Base-by-base conservation (phyloP, 1,140 invertebrate genomes). In the Helicoverpa armigera region DNA sequence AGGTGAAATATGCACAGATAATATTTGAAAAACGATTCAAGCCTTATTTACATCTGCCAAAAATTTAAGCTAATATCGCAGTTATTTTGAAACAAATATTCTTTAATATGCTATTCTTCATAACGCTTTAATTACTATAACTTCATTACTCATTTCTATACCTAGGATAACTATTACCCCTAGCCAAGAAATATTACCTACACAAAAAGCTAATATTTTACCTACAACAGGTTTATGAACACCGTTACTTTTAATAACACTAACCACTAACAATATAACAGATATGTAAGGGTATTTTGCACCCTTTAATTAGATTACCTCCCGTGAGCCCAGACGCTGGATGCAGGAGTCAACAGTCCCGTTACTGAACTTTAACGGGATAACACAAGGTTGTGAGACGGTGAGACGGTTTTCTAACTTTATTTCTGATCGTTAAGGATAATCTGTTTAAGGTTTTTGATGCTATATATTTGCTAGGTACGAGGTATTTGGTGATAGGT, bases 381-480 rank as follows among this genome's bases (percentile, higher is more conserved):
- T 69, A 69, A 69, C 65, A 50, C 16, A 50, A 69, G 9, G 9
- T 48, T 61, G 58, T 61, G 13, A 29, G 3, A 63, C 23, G 29
- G 23, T 31, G 29, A 31, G 23, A 14, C n/a, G 54, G 54, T 1
- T 9, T 43, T 16, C 5, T 9, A 61, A 12, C 12, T 12, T 31
- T 13, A 10, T 61, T 23, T 43, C 9, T 50, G 43, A 50, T 23
- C 43, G 23, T 29, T 69, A 23, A 50, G 10, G 16, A 13, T 43
- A 69, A 13, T 13, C 16, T 18, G 16, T 48, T 67, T 11, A 35
- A 1, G 35, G n/a, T 13, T 5, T 35, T 16, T 58, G 54, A 16
- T 58, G 35, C 35, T 43, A 43, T 43, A 43, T 43, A 43, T 43
- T 43, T 43, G 35, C 35, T 43, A 43, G 35, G 35, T 43, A 9